Percentiles rank a stretch among this genome's conserved stretches.
phyloP scores from a whole-genome alignment of 2,797 vertebrate species.

The Thaleichthys pacificus region DNA sequence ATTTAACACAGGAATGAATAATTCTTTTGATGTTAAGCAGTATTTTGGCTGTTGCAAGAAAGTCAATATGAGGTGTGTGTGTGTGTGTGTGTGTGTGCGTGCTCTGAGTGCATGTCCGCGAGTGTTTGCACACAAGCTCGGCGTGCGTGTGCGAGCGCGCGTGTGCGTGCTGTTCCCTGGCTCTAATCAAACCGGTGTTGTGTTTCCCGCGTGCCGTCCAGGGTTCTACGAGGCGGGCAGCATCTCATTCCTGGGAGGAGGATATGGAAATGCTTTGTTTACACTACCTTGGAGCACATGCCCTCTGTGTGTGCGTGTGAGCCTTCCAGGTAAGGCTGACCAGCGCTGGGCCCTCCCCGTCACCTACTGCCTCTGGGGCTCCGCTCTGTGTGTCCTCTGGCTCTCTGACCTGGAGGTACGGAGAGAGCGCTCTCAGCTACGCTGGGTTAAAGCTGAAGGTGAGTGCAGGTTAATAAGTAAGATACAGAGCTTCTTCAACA shows the following conservation, averaged over 20 bases:
- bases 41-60: conserved; percentile 43
- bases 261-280: conserved; percentile 52
- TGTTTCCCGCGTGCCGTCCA: conserved; percentile 24
- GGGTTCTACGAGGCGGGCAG: conserved; percentile 35
- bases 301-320: conserved; percentile 23
- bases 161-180: background rate
- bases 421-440: conserved; percentile 21
- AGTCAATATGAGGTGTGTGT: conserved; percentile 46
- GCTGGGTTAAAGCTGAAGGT: conserved; percentile 48
- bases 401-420: conserved; percentile 36
- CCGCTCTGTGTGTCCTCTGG: conserved; percentile 48
- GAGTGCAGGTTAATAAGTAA: conserved; percentile 46
- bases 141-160: too few relatives aligned
- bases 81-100: conserved; percentile 25
- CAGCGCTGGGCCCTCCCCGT: conserved; percentile 12
- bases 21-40: conserved; percentile 67
- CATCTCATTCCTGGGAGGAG: conserved; percentile 41
- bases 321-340: conserved; percentile 38
- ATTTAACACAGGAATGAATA: conserved; percentile 65
- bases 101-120: conserved; percentile 15
- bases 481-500: conserved; percentile 22
- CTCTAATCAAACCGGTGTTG: conserved; percentile 33
- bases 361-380: conserved; percentile 34
- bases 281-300: conserved; percentile 47
- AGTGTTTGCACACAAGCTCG: conserved; percentile 8